Conservation (phyloP, 2,113 vertebrate genomes). For the Ptyas mucosa region DNA sequence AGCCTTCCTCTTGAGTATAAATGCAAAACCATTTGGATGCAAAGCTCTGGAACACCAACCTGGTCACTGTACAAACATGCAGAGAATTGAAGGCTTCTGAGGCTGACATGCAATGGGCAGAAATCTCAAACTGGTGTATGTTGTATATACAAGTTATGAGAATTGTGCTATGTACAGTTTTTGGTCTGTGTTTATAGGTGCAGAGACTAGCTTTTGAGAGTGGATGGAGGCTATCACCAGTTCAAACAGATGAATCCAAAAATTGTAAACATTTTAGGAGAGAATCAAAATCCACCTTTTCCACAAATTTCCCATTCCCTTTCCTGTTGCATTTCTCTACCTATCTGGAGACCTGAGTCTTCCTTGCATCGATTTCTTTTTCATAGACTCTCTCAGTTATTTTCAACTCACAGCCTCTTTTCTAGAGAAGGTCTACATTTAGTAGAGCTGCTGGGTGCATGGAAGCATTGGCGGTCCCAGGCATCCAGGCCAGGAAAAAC, state of each 20-base stretch:
- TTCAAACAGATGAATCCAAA: neutral
- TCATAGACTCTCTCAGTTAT: fast-evolving
- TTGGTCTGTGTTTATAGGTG: neutral
- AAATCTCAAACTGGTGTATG: neutral
- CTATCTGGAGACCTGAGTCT: neutral
- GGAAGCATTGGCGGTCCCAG: neutral
- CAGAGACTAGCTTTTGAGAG: constrained; percentile 3
- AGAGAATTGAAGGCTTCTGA: neutral
- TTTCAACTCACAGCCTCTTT: neutral
- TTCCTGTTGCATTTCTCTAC: neutral
- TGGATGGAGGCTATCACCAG: neutral
- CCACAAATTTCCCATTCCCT: fast-evolving
- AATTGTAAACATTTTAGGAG: neutral
- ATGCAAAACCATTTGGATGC: fast-evolving
- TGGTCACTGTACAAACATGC: neutral
- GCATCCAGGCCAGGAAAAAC: constrained; percentile 3
- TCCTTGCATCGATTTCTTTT: fast-evolving
- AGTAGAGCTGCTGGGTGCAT: neutral
- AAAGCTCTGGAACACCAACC: neutral
- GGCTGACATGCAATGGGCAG: neutral
- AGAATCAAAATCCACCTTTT: neutral
- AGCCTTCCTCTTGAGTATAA: constrained; percentile 5
- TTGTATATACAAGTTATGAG: neutral
- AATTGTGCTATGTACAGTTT: neutral
- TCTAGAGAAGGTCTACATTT: neutral